phyloP scores from a whole-genome alignment of 2,888 invertebrate genomes.

The Sylvicola cinctus region DNA sequence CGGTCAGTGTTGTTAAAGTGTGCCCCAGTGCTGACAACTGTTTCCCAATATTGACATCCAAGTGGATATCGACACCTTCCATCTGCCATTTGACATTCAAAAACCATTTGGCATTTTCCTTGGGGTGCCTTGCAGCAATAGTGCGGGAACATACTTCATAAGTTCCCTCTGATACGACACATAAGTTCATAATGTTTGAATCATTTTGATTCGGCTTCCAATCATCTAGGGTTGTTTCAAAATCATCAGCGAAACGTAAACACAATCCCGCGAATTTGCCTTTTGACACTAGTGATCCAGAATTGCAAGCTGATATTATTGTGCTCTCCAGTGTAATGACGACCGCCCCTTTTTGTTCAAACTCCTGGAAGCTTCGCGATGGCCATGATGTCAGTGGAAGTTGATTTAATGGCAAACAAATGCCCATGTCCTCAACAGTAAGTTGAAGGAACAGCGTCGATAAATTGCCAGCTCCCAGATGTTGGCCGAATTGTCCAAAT shows the following conservation, averaged over 20 bases:
- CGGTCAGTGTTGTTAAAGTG: conserved; percentile 87
- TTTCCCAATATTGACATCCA: conserved; percentile 91
- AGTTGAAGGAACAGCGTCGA: conserved; percentile 84
- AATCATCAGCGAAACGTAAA: conserved; percentile 90
- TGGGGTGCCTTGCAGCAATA: conserved; percentile 45
- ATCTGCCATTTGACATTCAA: conserved; percentile 97
- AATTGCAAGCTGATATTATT: conserved; percentile 83
- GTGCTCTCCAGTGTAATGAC: conserved; percentile 92
- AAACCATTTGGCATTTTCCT: conserved; percentile 91
- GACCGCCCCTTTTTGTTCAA: conserved; percentile 72
- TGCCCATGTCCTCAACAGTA: conserved; percentile 91
- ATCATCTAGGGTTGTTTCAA: conserved; percentile 88
- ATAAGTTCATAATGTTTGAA: conserved; percentile 64
- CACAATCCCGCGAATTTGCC: conserved; percentile 81
- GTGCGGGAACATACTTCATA: conserved; percentile 77
- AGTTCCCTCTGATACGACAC: conserved; percentile 96
- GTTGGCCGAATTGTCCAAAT: conserved; percentile 57
- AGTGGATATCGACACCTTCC: conserved; percentile 94
- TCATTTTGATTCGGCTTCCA: conserved; percentile 85
- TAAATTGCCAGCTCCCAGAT: conserved; percentile 56
- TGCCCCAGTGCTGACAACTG: conserved; percentile 85
- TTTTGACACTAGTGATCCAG: conserved; percentile 87
- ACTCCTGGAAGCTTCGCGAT: conserved; percentile 43
- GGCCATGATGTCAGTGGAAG: conserved; percentile 48
- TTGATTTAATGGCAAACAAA: conserved; percentile 79